Evolutionary conservation across 2,113 vertebrate species (phyloP).

Genomic region (Nesospiza acunhae): DNA sequence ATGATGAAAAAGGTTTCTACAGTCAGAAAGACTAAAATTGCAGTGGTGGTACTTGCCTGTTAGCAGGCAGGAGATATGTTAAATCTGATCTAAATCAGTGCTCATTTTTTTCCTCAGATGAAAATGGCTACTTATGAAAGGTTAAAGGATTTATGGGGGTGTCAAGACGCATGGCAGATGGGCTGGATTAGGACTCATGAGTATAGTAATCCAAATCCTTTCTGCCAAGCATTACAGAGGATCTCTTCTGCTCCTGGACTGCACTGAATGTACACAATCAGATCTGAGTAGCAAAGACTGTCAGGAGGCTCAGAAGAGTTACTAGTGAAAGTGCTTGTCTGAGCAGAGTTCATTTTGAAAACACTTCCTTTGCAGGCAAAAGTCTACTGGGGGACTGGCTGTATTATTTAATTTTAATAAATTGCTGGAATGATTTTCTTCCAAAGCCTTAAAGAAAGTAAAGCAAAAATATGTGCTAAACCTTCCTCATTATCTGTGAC

Average conservation of each 20-base stretch:
- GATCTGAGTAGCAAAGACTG: neutral
- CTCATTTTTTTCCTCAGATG: constrained; percentile 33
- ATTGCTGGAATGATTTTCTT: neutral
- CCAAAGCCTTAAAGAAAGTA: neutral
- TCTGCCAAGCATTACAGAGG: constrained; percentile 39
- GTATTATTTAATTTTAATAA: neutral
- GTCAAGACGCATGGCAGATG: constrained; percentile 51
- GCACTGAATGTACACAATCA: neutral
- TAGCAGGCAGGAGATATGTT: constrained; percentile 4
- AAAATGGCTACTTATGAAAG: constrained; percentile 53
- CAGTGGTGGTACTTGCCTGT: constrained; percentile 19
- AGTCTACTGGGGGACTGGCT: neutral
- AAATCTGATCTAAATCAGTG: constrained; percentile 24
- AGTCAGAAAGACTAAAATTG: constrained; percentile 22
- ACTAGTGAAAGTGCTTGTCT: neutral
- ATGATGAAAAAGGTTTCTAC: neutral
- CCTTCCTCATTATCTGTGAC: neutral
- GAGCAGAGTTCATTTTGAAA: neutral
- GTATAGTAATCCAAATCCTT: constrained; percentile 40
- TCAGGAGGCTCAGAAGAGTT: neutral
- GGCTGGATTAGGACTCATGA: constrained; percentile 27
- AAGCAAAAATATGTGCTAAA: neutral
- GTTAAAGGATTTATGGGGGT: constrained; percentile 54
- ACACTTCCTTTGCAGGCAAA: neutral
- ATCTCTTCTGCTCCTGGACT: constrained; percentile 23